Evolutionary conservation across 2,113 vertebrate genomes (phyloP), one percentile per base, ranked within the genome.

Genomic region (Gymnarchus niloticus): DNA sequence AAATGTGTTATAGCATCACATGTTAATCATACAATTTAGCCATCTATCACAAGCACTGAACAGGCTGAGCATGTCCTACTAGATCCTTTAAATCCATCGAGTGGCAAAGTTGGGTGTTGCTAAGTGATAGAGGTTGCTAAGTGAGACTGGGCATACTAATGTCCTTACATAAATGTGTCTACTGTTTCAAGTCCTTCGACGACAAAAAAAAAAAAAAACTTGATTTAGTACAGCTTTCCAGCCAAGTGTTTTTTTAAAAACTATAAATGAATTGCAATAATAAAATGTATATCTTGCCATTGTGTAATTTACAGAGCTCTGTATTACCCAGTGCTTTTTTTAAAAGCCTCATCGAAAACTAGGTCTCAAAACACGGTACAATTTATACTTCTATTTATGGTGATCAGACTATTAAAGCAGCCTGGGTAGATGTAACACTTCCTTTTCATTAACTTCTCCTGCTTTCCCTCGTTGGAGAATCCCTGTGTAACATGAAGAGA

Each of bases 81-180:
- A 33, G 65, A 73, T 73, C 65, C 19, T 41, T 73, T 73, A 19
- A 73, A 37, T 73, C 65, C 65, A 41, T 37, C 14, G 65, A 41
- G 33, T 73, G 65, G 65, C 65, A 73, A 73, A 73, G 65, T 73
- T 73, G 33, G 33, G 41, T 10, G 65, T 73, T 73, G 65, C 65
- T 73, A 73, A 73, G 65, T 73, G 65, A 73, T 73, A 73, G 65
- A 73, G 28, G 14, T 73, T 41, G 33, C 65, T 73, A 73, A 73
- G 65, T 73, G 65, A 73, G 33, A 41, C 65, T 73, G 12, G 17
- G 65, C 65, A 73, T 73, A 73, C 65, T 73, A 41, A 73, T 73
- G 33, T 6, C 65, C 65, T 73, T 73, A 73, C 65, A 73, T 41
- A 73, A 73, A 73, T 73, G 65, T 73, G 28, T 73, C 65, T 52